Percentiles rank a stretch among this genome's conserved stretches.
phyloP scores from a whole-genome alignment of 2,888 invertebrate genomes.

The Caenorhabditis parvicauda region DNA sequence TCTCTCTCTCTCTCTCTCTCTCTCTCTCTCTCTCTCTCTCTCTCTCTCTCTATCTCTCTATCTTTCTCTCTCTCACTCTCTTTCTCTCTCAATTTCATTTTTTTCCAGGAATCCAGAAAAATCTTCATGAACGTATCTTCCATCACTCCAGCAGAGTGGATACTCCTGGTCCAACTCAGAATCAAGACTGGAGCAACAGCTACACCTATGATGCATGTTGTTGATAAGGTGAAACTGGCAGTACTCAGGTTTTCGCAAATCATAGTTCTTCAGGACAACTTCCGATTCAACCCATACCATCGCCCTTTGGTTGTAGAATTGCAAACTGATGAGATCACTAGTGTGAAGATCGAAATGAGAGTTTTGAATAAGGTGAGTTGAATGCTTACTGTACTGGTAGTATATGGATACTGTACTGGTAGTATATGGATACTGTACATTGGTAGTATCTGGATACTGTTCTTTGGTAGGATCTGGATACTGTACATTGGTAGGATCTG shows the following conservation, averaged over 20 bases:
- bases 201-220: conserved; percentile 16
- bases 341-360: conserved; percentile 31
- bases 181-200: conserved; percentile 22
- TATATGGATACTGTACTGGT: no score
- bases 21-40: no score
- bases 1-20: conserved; percentile 8
- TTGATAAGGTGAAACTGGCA: conserved; percentile 11
- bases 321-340: conserved; percentile 14
- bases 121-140: conserved; percentile 1
- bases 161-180: conserved; percentile 31
- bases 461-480: no score
- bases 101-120: no score
- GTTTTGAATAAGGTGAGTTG: conserved; percentile 21
- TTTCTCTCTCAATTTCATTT: no score
- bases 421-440: no score
- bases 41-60: no score
- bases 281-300: conserved; percentile 20
- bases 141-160: conserved; percentile 20
- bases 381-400: no score
- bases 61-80: no score
- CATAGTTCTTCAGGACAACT: conserved; percentile 18
- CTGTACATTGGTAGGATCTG: no score
- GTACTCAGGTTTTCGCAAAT: no score
- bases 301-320: conserved; percentile 20
- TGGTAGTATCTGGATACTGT: no score